phyloP scores from a whole-genome alignment of 2,113 vertebrate genomes.

The Muntiacus muntjak region DNA sequence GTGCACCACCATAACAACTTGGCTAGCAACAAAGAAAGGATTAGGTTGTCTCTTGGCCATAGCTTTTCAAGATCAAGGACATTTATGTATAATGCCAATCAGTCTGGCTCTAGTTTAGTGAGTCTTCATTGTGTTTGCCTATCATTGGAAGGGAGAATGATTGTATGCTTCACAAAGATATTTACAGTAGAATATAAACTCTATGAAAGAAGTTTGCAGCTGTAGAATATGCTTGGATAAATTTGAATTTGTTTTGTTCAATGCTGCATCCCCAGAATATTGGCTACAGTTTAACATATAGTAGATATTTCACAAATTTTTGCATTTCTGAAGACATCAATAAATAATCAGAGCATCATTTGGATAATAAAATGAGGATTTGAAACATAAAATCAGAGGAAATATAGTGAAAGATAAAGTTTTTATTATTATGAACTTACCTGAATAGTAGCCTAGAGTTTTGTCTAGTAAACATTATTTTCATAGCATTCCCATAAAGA shows the following conservation, averaged over 20 bases:
- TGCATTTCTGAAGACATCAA: not conserved
- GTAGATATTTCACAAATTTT: not conserved
- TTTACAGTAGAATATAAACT: not conserved
- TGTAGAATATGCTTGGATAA: not conserved
- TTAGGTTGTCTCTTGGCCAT: not conserved
- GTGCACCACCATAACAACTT: not conserved
- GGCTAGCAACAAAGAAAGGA: not conserved
- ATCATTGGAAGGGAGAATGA: not conserved
- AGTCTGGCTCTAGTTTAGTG: not conserved
- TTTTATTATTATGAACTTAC: not conserved
- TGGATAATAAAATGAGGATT: not conserved
- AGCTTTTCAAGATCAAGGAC: not conserved
- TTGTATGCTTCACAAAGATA: not conserved
- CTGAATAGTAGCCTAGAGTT: not conserved
- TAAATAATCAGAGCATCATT: not conserved
- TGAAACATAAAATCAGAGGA: not conserved
- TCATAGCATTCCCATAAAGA: not conserved
- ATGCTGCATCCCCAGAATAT: not conserved
- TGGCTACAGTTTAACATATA: not conserved
- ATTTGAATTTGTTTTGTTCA: not conserved
- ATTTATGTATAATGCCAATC: not conserved
- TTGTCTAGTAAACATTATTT: not conserved
- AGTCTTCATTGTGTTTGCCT: not conserved
- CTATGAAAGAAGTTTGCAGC: not conserved
- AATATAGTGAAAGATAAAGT: not conserved